A percentile compares a stretch with the other conserved stretches of the same genome.
Conservation (phyloP, 1,140 invertebrate species). For the Notospermus geniculatus region DNA sequence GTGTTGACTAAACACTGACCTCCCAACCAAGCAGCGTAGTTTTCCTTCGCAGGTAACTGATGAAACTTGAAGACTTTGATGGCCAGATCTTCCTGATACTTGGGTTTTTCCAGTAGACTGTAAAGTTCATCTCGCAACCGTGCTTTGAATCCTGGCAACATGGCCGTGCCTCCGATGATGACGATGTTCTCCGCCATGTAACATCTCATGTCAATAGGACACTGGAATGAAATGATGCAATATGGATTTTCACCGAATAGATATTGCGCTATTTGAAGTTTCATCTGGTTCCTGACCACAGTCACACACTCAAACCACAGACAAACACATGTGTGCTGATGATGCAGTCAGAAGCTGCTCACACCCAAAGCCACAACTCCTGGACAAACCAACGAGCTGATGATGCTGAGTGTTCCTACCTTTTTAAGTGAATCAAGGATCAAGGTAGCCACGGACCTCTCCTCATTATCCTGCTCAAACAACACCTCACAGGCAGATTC, state of each 20-base stretch:
- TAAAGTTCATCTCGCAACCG: slow-evolving; percentile 74
- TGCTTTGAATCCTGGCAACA: slow-evolving; percentile 75
- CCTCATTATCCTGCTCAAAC: slow-evolving; percentile 81
- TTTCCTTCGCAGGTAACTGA: slow-evolving; percentile 73
- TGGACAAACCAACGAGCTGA: no score
- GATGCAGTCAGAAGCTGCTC: no score
- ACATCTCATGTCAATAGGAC: slow-evolving; percentile 73
- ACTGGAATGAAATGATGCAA: slow-evolving; percentile 57
- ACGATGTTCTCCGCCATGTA: slow-evolving; percentile 77
- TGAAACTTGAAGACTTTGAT: slow-evolving; percentile 75
- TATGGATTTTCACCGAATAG: neutral
- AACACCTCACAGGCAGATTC: slow-evolving; percentile 79
- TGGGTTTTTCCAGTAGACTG: slow-evolving; percentile 62
- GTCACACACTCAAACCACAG: slow-evolving; percentile 2
- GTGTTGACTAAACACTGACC: slow-evolving; percentile 54
- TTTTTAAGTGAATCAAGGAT: slow-evolving; percentile 77
- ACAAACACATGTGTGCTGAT: slow-evolving; percentile 9
- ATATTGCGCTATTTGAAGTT: neutral
- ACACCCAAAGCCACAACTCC: no score
- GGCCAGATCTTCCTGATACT: slow-evolving; percentile 67
- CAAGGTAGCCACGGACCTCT: slow-evolving; percentile 78
- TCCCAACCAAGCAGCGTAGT: slow-evolving; percentile 83
- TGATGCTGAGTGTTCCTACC: no score
- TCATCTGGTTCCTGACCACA: no score
- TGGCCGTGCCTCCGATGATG: slow-evolving; percentile 78